These are phyloP conservation scores for Coreius guichenoti DNA, from an alignment of 2,797 vertebrate species.

Conservation along the genomic window DNA sequence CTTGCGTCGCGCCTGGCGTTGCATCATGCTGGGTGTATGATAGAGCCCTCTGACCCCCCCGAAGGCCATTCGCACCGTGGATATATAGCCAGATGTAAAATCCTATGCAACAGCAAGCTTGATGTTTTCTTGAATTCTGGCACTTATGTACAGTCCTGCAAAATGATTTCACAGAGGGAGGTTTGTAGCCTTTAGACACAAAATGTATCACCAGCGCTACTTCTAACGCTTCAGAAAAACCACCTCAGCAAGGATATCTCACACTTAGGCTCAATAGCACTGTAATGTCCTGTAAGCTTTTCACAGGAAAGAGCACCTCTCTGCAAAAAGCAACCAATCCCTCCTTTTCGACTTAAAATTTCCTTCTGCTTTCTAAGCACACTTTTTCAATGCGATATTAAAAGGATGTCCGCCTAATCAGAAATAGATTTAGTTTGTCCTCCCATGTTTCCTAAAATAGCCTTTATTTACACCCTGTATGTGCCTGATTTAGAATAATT, in stretches of 20 bases:
- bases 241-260: slow-evolving; percentile 37
- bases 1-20: no score
- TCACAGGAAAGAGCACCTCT: slow-evolving; percentile 14
- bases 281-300: slow-evolving; percentile 42
- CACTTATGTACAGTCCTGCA: slow-evolving; percentile 1
- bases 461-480: background rate
- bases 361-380: slow-evolving; percentile 1
- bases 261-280: slow-evolving; percentile 18
- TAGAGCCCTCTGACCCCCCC: no score
- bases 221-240: slow-evolving; percentile 14
- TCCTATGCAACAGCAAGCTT: background rate
- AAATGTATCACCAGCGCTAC: background rate
- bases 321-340: slow-evolving; percentile 19
- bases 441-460: background rate
- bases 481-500: background rate
- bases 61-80: no score
- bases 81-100: slow-evolving; percentile 2
- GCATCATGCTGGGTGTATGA: no score
- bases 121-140: background rate
- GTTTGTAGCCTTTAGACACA: slow-evolving; percentile 19
- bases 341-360: background rate
- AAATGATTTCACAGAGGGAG: slow-evolving; percentile 21
- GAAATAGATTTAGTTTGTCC: background rate
- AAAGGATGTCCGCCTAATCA: background rate
- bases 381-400: background rate